A percentile compares a stretch with the other conserved stretches of the same genome.
These are phyloP conservation scores for Microhierax caerulescens DNA, from an alignment of 2,797 vertebrate species.

Conservation along the genomic window DNA sequence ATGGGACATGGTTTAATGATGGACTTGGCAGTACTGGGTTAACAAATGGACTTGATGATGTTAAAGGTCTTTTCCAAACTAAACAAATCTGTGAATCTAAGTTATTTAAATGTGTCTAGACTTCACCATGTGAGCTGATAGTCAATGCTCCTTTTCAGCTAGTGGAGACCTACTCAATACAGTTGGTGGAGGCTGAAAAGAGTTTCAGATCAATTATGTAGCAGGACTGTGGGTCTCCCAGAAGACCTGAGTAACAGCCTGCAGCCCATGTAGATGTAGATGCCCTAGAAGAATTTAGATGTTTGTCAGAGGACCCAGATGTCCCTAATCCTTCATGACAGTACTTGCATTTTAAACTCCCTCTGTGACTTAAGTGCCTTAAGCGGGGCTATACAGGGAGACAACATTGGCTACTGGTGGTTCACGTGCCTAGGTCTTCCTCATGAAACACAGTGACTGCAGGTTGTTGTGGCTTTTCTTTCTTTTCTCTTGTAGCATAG, in stretches of 20 bases:
- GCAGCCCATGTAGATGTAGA: neutral
- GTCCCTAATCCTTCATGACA: neutral
- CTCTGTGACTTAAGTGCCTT: neutral
- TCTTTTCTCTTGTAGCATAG: neutral
- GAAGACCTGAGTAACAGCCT: neutral
- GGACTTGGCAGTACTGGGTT: too few species aligned
- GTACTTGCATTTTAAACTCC: neutral
- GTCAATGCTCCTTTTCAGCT: neutral
- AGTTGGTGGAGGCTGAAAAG: neutral
- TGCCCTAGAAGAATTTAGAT: neutral
- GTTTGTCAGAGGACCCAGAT: neutral
- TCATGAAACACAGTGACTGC: neutral
- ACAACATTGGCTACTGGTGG: neutral
- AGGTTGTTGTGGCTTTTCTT: neutral
- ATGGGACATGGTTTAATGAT: too few species aligned
- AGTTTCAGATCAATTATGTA: neutral
- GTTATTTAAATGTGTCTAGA: neutral
- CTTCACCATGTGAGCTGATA: neutral
- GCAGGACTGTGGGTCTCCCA: neutral
- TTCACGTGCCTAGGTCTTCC: neutral
- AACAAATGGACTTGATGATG: rapidly evolving
- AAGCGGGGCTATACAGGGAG: neutral
- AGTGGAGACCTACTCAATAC: neutral
- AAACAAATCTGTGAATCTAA: neutral
- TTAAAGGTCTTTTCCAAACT: too few species aligned